phyloP scores from a whole-genome alignment of 2,113 vertebrate genomes.

The Heterotis niloticus region DNA sequence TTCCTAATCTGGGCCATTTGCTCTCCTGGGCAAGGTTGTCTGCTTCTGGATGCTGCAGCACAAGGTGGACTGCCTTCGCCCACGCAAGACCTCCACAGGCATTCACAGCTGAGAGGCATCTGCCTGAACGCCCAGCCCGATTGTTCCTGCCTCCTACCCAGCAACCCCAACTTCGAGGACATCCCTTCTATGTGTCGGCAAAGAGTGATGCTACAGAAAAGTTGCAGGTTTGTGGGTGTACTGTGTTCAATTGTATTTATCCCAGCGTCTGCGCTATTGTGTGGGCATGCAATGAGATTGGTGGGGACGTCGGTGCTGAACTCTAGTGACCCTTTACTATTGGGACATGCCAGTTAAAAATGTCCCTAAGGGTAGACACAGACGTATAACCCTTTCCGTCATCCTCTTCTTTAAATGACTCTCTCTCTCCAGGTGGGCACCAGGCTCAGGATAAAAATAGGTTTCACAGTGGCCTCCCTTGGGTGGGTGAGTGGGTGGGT shows the following conservation, averaged over 20 bases:
- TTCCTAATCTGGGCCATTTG: background rate
- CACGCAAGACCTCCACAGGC: background rate
- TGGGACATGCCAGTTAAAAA: too few species aligned
- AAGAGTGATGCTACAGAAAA: too few species aligned
- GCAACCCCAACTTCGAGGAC: background rate
- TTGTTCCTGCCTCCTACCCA: background rate
- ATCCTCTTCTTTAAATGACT: background rate
- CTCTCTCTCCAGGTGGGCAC: background rate
- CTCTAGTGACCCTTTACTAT: too few species aligned
- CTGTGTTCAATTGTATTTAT: too few species aligned
- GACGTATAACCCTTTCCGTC: too few species aligned
- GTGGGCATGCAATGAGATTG: too few species aligned
- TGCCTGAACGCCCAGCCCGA: background rate
- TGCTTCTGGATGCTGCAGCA: background rate
- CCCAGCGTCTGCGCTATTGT: too few species aligned
- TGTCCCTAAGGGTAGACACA: too few species aligned
- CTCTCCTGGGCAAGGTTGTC: background rate
- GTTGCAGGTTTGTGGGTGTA: too few species aligned
- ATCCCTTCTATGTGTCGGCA: too few species aligned
- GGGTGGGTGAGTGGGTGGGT: constrained; percentile 14
- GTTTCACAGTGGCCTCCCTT: background rate
- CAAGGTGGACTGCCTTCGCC: background rate
- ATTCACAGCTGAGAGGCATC: background rate
- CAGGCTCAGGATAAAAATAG: background rate
- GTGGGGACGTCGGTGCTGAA: too few species aligned